Evolutionary conservation across 2,797 vertebrate genomes (phyloP), one percentile per base, ranked within the genome.

Genomic region (Sebastes taczanowskii): DNA sequence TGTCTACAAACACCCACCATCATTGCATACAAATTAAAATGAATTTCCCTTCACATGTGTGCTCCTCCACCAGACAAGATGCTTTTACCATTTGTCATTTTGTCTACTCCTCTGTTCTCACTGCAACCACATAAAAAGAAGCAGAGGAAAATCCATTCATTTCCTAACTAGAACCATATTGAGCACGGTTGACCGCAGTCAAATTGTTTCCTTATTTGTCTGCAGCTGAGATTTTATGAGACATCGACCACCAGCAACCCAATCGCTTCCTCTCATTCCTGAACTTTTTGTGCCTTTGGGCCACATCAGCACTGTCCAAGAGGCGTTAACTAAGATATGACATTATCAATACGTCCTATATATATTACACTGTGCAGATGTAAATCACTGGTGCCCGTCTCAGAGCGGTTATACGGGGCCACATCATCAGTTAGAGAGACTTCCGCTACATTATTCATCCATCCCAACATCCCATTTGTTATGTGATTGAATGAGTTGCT

Each of bases 401-500:
- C 69, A 18, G 34, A 71, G 56, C 72, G 27, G 11, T 27, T 29
- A 6, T 4, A 55, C 9, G 8, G n/a, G 7, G 22, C 25, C 61
- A 72, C 80, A 61, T 68, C 59, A 65, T 75, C 70, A 34, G 25
- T 75, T 62, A 46, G 10, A 75, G 52, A 25, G 61, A 23, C 22
- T 66, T 20, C 25, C 56, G 56, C 56, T 65, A 6, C 75, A 77
- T 80, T 80, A 72, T 75, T 86, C 27, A 68, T 81, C 71, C 59
- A 58, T 75, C 35, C 25, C 76, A 32, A 27, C 34, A 46, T 77
- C 65, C 56, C 55, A 71, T 81, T 83, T 60, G 71, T 71, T 66
- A 23, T 67, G 59, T 87, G 74, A 74, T 52, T 82, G 52, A 86
- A 85, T 60, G 62, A 22, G 55, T 78, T 80, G 60, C 73, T 87